Evolutionary conservation across 2,113 vertebrate species (phyloP), one percentile per base, ranked within the genome.

Genomic region (Muntiacus reevesi): DNA sequence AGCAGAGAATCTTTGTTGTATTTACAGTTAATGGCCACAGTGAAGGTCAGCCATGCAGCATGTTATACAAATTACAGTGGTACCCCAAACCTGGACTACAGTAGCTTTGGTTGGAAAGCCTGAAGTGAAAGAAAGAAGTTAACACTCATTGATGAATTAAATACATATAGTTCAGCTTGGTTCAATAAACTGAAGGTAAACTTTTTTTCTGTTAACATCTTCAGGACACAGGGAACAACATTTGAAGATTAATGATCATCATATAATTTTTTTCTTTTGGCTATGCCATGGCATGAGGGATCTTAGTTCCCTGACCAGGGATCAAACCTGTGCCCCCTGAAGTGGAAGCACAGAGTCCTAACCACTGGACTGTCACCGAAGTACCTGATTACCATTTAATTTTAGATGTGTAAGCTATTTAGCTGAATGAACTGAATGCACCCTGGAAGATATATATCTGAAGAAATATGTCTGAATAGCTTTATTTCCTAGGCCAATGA

Each of bases 121-220:
- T 82, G 23, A 95, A 30, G 17, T 81, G 25, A 88, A 92, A 95
- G 45, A 47, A 59, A 95, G 2, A 89, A 95, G 76, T 8, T 84
- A 94, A 96, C 76, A 16, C 33, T 84, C 57, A 96, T 62, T 62
- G 86, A 62, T 25, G 14, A 94, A 91, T 94, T 91, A 89, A 95
- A 89, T 36, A 14, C 86, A 87, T 8, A 54, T 79, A 6, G 36
- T 84, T 98, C 90, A 91, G 30, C 45, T 83, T 87, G 74, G 33
- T 83, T 97, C 71, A 94, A 47, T 92, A 89, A 95, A 94, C 2
- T 84, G 43, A 89, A 96, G 71, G 10, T 74, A 93, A 87, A 30
- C 55, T 86, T 47, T 43, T 79, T 95, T 82, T 62, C 52, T 62
- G 43, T 71, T 71, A 71, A 62, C 15, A 88, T 50, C 54, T 92